Evolutionary conservation across 2,113 vertebrate genomes (phyloP).

Genomic region (Xiphophorus maculatus): DNA sequence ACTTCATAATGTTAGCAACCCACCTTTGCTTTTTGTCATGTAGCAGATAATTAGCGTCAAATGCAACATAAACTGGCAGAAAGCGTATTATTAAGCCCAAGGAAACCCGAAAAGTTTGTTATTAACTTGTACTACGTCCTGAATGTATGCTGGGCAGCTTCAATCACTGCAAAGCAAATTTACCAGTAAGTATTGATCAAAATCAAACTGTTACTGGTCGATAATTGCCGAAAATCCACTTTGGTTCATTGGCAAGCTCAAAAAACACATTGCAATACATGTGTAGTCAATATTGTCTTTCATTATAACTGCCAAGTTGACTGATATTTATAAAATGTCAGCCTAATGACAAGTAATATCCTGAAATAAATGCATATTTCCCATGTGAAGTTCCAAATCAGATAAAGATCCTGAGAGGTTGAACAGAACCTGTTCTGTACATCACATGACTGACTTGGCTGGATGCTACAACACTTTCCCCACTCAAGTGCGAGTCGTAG

Average conservation of each 20-base stretch:
- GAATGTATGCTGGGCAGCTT: not conserved
- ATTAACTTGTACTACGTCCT: not conserved
- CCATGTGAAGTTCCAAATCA: not conserved
- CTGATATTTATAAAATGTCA: not conserved
- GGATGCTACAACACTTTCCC: slow-evolving; percentile 3
- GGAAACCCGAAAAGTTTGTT: not conserved
- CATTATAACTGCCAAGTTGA: not conserved
- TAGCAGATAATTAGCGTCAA: not conserved
- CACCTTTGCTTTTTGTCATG: not conserved
- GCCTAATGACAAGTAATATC: not conserved
- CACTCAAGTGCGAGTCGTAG: slow-evolving; percentile 9
- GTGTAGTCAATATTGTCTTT: not conserved
- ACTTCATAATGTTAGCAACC: not conserved
- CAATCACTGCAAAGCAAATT: not conserved
- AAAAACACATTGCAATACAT: not conserved
- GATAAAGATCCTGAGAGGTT: not conserved
- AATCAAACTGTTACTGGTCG: not conserved
- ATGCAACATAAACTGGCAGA: too few species aligned
- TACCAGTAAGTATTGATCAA: not conserved
- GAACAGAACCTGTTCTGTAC: not conserved
- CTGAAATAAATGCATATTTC: not conserved
- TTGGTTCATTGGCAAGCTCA: not conserved
- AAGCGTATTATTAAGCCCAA: too few species aligned
- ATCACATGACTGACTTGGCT: slow-evolving; percentile 19
- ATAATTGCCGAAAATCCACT: not conserved